phyloP scores from a whole-genome alignment of 2,888 invertebrate genomes.

The Leptura quadrifasciata region DNA sequence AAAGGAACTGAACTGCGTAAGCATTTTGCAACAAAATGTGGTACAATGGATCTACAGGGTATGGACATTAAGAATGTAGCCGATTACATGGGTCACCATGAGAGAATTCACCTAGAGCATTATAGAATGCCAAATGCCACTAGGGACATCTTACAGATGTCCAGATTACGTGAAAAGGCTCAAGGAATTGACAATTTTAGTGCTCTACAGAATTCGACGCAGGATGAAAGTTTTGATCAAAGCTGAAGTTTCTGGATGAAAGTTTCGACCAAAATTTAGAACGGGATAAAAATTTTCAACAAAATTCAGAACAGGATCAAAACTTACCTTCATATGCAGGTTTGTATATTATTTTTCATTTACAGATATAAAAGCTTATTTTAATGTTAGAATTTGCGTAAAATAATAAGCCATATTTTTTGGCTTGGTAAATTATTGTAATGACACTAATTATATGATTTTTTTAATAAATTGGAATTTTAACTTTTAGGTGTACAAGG shows the following conservation, averaged over 20 bases:
- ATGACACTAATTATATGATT: constrained; percentile 2
- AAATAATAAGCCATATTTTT: background rate
- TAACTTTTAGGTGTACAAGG: constrained; percentile 6
- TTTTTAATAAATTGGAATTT: background rate
- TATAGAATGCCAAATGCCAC: constrained; percentile 33
- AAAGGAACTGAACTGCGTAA: constrained; percentile 36
- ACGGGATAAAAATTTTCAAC: constrained; percentile 8
- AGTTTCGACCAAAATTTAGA: background rate
- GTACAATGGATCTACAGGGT: constrained; percentile 35
- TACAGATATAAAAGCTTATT: background rate
- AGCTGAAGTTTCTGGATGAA: background rate
- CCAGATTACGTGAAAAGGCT: constrained; percentile 37
- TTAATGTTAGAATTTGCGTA: too few species aligned
- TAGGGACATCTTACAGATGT: constrained; percentile 40
- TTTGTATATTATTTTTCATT: constrained; percentile 15
- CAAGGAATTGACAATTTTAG: constrained; percentile 30
- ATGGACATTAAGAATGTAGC: constrained; percentile 39
- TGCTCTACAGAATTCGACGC: background rate
- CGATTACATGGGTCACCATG: constrained; percentile 32
- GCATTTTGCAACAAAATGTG: constrained; percentile 40
- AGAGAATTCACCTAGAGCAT: constrained; percentile 22
- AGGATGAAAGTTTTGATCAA: background rate
- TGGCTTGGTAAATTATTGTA: constrained; percentile 8
- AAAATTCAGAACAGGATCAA: constrained; percentile 19
- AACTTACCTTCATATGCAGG: background rate